Conservation (phyloP, 2,113 vertebrate genomes). For the Orcinus orca region DNA sequence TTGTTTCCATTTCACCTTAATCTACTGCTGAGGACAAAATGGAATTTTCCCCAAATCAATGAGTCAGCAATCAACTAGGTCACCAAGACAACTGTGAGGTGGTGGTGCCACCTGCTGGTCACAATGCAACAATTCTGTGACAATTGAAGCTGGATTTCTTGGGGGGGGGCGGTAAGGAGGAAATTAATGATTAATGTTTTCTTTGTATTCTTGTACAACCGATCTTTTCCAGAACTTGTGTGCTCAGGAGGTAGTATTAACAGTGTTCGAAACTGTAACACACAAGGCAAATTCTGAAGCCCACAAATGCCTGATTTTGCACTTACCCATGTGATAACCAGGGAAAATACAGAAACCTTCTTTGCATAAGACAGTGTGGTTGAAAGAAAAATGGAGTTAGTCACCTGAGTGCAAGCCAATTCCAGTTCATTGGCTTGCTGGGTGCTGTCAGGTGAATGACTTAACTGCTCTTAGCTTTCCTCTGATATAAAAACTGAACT, state of each 20-base stretch:
- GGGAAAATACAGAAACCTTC: neutral
- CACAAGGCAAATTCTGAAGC: neutral
- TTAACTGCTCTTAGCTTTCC: neutral
- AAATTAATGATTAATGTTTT: neutral
- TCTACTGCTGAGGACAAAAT: neutral
- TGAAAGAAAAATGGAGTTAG: neutral
- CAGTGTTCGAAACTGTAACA: neutral
- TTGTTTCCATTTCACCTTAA: neutral
- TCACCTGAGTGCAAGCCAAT: neutral
- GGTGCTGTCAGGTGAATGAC: neutral
- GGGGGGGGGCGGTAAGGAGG: rapidly evolving
- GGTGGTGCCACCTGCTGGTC: conserved; percentile 63
- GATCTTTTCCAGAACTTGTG: neutral
- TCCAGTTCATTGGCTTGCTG: neutral
- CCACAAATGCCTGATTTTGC: neutral
- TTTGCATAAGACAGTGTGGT: neutral
- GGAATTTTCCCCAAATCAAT: neutral
- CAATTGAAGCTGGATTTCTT: neutral
- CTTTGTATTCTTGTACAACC: neutral
- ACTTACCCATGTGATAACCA: neutral
- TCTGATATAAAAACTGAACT: neutral
- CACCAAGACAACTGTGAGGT: neutral
- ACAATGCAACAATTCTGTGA: neutral
- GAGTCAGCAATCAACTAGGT: rapidly evolving
- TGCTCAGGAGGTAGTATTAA: neutral